phyloP scores from a whole-genome alignment of 2,888 invertebrate species.

The Ypsolopha sequella region DNA sequence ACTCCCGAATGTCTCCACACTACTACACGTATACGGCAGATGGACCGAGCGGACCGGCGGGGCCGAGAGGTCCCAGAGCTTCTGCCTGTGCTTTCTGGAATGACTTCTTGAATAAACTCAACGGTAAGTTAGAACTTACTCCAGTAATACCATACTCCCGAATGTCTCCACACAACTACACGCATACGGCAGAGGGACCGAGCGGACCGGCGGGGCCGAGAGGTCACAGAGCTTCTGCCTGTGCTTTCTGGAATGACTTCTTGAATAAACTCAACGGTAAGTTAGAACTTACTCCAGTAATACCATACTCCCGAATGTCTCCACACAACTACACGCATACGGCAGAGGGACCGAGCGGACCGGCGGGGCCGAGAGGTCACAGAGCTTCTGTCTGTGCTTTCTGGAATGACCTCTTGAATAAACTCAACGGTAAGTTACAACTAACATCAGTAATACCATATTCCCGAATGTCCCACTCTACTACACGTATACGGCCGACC shows the following conservation, averaged over 20 bases:
- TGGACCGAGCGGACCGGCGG: slow-evolving; percentile 74
- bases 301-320: neutral
- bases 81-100: slow-evolving; percentile 97
- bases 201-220: slow-evolving; percentile 17
- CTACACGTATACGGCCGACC: slow-evolving; percentile 17
- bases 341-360: slow-evolving; percentile 45
- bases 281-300: slow-evolving; percentile 24
- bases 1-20: slow-evolving; percentile 86
- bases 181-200: slow-evolving; percentile 35
- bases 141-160: no score
- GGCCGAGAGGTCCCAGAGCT: slow-evolving; percentile 81
- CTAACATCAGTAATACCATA: neutral
- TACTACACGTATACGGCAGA: slow-evolving; percentile 93
- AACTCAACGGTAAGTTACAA: slow-evolving; percentile 78
- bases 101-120: slow-evolving; percentile 90
- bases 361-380: slow-evolving; percentile 53
- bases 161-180: neutral
- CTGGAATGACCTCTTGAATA: slow-evolving; percentile 96
- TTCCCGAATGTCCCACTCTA: no score
- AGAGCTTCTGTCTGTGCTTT: slow-evolving; percentile 92
- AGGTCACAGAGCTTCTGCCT: slow-evolving; percentile 85
- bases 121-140: slow-evolving; percentile 67
- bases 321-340: no score
- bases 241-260: slow-evolving; percentile 97
- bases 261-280: slow-evolving; percentile 88